Evolutionary conservation across 2,113 vertebrate species (phyloP).

Genomic region (Cygnus buccinator): DNA sequence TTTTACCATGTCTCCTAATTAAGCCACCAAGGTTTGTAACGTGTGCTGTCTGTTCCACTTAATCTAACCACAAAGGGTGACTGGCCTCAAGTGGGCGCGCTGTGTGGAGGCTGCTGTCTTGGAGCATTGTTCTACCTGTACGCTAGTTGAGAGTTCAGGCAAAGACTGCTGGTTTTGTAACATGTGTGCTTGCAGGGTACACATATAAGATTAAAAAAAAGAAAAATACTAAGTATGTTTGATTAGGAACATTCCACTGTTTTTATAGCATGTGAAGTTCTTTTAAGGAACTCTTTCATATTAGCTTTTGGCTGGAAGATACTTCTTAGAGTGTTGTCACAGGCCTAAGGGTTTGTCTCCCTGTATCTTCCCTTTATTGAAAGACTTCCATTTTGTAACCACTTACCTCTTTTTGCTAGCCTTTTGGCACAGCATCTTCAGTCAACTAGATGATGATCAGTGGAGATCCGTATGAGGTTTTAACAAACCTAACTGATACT

Average conservation of each 20-base stretch:
- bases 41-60: not conserved
- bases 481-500: not conserved
- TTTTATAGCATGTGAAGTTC: not conserved
- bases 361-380: not conserved
- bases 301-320: not conserved
- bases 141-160: not conserved
- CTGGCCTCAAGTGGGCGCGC: not conserved
- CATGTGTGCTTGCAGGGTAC: not conserved
- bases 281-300: not conserved
- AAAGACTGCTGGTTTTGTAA: too few species aligned
- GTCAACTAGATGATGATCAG: not conserved
- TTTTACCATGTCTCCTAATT: not conserved
- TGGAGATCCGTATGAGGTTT: not conserved
- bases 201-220: not conserved
- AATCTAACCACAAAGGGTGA: rapidly evolving
- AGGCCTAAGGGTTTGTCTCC: not conserved
- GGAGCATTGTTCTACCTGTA: too few species aligned
- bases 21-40: not conserved
- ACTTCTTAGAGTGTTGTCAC: not conserved
- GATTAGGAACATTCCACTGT: not conserved
- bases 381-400: rapidly evolving
- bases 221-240: not conserved
- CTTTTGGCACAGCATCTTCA: not conserved
- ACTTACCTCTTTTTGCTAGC: not conserved
- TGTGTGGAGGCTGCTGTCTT: not conserved